phyloP scores from a whole-genome alignment of 2,888 invertebrate species.

The Acanthoscelides obtectus region DNA sequence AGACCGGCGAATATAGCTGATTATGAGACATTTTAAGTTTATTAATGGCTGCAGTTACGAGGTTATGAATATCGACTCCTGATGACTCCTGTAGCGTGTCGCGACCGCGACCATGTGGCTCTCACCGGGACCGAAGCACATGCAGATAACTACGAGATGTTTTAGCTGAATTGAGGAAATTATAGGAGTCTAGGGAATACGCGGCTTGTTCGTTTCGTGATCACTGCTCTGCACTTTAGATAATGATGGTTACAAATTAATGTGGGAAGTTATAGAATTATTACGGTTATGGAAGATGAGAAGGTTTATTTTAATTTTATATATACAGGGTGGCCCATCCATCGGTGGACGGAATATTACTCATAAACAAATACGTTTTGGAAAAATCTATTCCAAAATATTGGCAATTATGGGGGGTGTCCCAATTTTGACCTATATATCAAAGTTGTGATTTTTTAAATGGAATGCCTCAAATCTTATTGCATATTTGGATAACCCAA shows the following conservation, averaged over 20 bases:
- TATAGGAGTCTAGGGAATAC: neutral
- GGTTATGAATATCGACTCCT: neutral
- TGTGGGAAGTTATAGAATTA: neutral
- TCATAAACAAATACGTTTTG: too few relatives aligned
- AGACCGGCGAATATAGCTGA: conserved; percentile 5
- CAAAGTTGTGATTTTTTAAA: too few relatives aligned
- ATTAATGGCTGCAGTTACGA: conserved; percentile 2
- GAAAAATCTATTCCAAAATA: too few relatives aligned
- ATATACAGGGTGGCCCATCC: too few relatives aligned
- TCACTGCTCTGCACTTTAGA: neutral
- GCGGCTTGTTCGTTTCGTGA: neutral
- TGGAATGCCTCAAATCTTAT: too few relatives aligned
- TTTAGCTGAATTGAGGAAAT: neutral
- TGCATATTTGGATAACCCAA: too few relatives aligned
- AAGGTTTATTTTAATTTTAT: too few relatives aligned
- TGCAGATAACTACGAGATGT: neutral
- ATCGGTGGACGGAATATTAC: too few relatives aligned
- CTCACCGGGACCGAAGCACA: neutral
- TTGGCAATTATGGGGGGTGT: too few relatives aligned
- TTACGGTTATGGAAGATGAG: neutral
- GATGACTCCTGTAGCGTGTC: neutral
- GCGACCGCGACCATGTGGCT: neutral
- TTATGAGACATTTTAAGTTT: conserved; percentile 7
- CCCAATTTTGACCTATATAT: too few relatives aligned
- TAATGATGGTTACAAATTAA: neutral